Evolutionary conservation across 2,888 invertebrate species (phyloP), one percentile per base, ranked within the genome.

Genomic region (Scaptomyza polygonia): DNA sequence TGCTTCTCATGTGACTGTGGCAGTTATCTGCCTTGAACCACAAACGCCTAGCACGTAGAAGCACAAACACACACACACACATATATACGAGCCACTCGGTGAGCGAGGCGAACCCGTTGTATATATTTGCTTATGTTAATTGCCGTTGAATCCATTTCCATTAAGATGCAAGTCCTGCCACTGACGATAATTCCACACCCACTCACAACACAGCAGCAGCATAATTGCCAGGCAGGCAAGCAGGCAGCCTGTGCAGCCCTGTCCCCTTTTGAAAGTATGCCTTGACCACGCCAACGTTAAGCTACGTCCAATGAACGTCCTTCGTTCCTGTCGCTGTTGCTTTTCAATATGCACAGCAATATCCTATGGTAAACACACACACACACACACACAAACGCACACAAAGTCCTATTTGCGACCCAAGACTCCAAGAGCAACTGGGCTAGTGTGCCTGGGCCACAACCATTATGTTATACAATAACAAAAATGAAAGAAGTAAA

Each of bases 111-210:
- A 79, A 62, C 70, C 85, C 79, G 68, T 77, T 88, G 81, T 89
- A 82, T 88, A 86, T 89, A 88, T 89, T 90, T 89, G 89, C 83
- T 89, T 83, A 90, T 89, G 89, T 90, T 89, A 90, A 90, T 90
- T 90, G 89, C 90, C 88, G 86, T 89, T 89, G 90, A 89, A 88
- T 89, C 83, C 87, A 89, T 84, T 81, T 88, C 83, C 87, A 90
- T 90, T 90, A 90, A 89, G 89, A 88, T 89, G 87, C 87, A 88
- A 88, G 86, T 79, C 80, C 76, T 82, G 74, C 79, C 74, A 71
- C 85, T 81, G 74, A 81, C 84, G 82, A 82, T 89, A 86, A 88
- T 89, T 69, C 86, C 89, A 71, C 77, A 79, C 76, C 67, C 69
- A 86, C 67, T 52, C 49, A 21, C 49, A 55, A 55, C 62, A 59